Conservation (phyloP, 2,888 invertebrate species). For the Glaucopsyche alexis region DNA sequence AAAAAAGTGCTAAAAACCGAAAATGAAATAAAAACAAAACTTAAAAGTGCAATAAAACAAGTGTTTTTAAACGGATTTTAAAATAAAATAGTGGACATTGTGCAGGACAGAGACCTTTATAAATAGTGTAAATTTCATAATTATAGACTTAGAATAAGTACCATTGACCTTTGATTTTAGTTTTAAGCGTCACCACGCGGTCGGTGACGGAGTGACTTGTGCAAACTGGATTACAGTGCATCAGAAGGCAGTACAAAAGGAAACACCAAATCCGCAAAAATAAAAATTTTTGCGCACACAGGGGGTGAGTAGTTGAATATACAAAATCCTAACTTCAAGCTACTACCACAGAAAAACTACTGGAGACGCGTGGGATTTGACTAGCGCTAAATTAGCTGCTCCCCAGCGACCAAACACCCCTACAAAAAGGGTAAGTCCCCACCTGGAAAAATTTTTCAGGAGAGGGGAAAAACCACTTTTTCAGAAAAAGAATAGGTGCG, state of each 20-base stretch:
- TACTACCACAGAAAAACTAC: no score
- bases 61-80: background rate
- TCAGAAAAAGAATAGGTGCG: no score
- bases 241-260: accelerated
- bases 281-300: background rate
- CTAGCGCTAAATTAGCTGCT: no score
- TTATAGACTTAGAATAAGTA: background rate
- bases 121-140: background rate
- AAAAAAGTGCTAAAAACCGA: conserved; percentile 28
- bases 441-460: no score
- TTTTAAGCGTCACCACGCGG: background rate
- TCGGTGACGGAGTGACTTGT: background rate
- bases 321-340: no score
- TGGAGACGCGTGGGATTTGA: no score
- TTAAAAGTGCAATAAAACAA: background rate
- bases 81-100: background rate
- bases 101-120: background rate
- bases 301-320: background rate
- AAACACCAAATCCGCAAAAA: background rate
- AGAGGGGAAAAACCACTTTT: no score
- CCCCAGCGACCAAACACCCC: no score
- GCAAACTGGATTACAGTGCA: background rate
- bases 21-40: background rate
- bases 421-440: no score
- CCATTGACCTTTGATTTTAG: background rate